A percentile compares a stretch with the other conserved stretches of the same genome.
Conservation (phyloP, 2,797 vertebrate genomes). For the Pseudopleuronectes americanus region DNA sequence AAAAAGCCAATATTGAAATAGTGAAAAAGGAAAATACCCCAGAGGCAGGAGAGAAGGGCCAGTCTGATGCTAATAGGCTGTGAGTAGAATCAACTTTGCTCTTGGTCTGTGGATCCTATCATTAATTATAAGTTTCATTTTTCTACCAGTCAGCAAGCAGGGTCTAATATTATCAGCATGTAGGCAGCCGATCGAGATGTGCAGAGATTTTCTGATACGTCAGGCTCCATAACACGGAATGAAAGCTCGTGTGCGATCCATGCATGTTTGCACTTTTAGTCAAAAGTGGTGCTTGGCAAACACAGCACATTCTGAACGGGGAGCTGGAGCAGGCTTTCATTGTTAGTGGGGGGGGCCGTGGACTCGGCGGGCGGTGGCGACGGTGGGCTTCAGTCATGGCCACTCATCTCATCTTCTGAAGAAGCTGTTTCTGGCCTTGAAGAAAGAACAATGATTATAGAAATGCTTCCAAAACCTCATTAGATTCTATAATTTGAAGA, state of each 20-base stretch:
- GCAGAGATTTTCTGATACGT: background rate
- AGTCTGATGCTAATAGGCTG: constrained; percentile 35
- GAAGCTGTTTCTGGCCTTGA: background rate
- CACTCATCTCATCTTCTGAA: constrained; percentile 7
- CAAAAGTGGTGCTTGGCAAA: background rate
- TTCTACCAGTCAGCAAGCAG: background rate
- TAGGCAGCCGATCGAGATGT: constrained; percentile 5
- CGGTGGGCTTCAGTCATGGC: constrained; percentile 3
- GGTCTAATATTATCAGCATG: background rate
- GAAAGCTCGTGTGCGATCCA: background rate
- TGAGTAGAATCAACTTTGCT: constrained; percentile 25
- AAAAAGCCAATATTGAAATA: constrained; percentile 62
- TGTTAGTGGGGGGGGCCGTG: background rate
- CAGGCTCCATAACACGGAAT: background rate
- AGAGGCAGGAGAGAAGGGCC: constrained; percentile 25
- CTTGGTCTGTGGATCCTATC: constrained; percentile 11
- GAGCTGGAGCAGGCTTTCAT: background rate
- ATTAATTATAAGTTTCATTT: constrained; percentile 17
- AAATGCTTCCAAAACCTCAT: background rate
- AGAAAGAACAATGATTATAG: background rate
- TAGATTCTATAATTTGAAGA: background rate
- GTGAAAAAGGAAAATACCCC: constrained; percentile 40
- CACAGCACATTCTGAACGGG: background rate
- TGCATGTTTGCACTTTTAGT: background rate
- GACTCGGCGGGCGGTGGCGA: constrained; percentile 3